Percentiles rank a stretch among this genome's conserved stretches.
phyloP scores from a whole-genome alignment of 2,113 vertebrate species.

The Ctenodactylus gundi region DNA sequence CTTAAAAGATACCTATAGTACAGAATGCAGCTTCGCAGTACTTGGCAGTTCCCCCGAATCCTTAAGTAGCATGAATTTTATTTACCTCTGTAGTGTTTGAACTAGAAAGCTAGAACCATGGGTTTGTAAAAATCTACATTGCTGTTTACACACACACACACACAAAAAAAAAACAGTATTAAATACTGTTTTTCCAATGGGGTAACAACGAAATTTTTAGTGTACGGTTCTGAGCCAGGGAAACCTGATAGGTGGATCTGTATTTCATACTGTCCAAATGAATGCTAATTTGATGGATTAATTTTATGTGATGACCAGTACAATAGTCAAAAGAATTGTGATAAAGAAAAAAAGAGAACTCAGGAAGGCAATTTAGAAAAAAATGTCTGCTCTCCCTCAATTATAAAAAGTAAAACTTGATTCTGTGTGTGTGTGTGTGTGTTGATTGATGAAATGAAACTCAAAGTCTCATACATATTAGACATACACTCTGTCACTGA shows the following conservation, averaged over 20 bases:
- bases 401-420: conserved; percentile 8
- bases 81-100: neutral
- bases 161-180: neutral
- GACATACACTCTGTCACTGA: neutral
- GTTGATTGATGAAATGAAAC: neutral
- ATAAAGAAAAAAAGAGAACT: conserved; percentile 9
- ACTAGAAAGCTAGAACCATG: neutral
- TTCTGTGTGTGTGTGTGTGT: neutral
- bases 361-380: neutral
- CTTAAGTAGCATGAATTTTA: neutral
- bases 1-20: neutral
- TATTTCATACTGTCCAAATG: neutral
- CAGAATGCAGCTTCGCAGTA: neutral
- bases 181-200: neutral
- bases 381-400: neutral
- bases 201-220: neutral
- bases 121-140: neutral
- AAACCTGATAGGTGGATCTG: neutral
- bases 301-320: neutral
- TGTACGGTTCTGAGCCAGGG: neutral
- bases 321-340: neutral
- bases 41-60: neutral
- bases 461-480: neutral
- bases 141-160: neutral
- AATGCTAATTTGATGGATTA: neutral